Evolutionary conservation across 92 coral and sea anemone species (phyloP), one percentile per base, ranked within the genome.

Genomic region (Epizoanthus scotinus): DNA sequence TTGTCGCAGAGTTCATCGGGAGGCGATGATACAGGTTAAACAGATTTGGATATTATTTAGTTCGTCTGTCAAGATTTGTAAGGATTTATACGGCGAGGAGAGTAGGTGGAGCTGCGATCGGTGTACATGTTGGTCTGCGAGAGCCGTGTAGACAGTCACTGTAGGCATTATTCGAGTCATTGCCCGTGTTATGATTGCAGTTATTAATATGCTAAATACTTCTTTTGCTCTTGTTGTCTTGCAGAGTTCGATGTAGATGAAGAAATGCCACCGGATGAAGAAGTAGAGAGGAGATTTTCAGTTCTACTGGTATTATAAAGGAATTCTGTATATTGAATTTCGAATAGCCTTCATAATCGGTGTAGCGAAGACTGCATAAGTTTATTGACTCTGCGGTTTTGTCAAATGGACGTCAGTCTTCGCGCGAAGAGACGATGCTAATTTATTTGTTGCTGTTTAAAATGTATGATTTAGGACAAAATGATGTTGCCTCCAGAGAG

Each of bases 261-360:
- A 54, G 94, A 88, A 84, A 89, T 95, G 90, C 99, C 99, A 27
- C 91, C 90, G n/a, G 99, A 95, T 62, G 91, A 86, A 25, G 99
- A 95, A 84, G 90, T 95, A 62, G 99, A 95, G 72, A 84, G 90
- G 81, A 81, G 99, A 65, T 95, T 95, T 87, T 83, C 91, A 6
- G 77, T 83, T 66, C 86, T 95, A 27, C 63, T 95, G 98, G 99
- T 95, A n/a, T n/a, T n/a, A n/a, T n/a, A n/a, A 82, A 64, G 91
- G 22, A 75, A 34, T 74, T 60, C 13, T 57, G 26, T 27, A 71
- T 22, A 12, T 34, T 20, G 24, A 75, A 21, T 20, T 59, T 38
- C 20, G 53, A 20, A 18, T 70, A 27, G 26, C 54, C 25, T 47
- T 77, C 18, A 34, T 25, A 42, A 24, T 14, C 53, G n/a, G 77